A percentile compares a stretch with the other conserved stretches of the same genome.
These are phyloP conservation scores for Heliconius himera DNA, from an alignment of 1,140 invertebrate species.

Conservation along the genomic window DNA sequence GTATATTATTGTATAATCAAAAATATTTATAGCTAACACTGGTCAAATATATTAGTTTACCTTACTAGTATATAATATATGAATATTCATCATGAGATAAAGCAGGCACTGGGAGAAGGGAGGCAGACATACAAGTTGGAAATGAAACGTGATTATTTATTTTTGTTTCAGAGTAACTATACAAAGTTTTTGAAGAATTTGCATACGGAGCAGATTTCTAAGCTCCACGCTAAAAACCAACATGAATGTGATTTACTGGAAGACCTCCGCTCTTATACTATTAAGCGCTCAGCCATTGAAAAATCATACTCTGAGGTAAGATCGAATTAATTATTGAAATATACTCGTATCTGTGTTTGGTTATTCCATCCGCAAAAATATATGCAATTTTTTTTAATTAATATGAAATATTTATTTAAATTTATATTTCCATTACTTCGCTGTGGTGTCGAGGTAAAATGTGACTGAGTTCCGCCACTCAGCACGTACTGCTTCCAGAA, in stretches of 20 bases:
- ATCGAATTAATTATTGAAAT: neutral
- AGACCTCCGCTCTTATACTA: constrained; percentile 95
- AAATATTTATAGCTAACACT: no score
- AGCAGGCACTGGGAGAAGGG: neutral
- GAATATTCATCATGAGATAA: no score
- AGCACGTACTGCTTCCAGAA: no score
- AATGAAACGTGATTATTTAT: neutral
- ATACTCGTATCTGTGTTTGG: neutral
- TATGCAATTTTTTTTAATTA: no score
- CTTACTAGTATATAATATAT: neutral
- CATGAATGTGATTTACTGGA: constrained; percentile 97
- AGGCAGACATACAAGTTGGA: neutral
- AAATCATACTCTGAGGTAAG: constrained; percentile 96
- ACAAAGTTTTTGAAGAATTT: constrained; percentile 95
- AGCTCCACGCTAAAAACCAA: constrained; percentile 96
- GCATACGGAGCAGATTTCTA: constrained; percentile 95
- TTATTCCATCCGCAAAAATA: no score
- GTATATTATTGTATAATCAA: no score
- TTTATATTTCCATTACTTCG: no score
- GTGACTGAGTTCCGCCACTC: no score
- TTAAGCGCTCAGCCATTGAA: constrained; percentile 95
- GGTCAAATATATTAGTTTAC: neutral
- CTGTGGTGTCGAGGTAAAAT: no score
- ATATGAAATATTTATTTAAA: no score
- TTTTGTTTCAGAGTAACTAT: constrained; percentile 89